Conservation (phyloP, 2,888 invertebrate species). For the Pristionchus exspectatus region DNA sequence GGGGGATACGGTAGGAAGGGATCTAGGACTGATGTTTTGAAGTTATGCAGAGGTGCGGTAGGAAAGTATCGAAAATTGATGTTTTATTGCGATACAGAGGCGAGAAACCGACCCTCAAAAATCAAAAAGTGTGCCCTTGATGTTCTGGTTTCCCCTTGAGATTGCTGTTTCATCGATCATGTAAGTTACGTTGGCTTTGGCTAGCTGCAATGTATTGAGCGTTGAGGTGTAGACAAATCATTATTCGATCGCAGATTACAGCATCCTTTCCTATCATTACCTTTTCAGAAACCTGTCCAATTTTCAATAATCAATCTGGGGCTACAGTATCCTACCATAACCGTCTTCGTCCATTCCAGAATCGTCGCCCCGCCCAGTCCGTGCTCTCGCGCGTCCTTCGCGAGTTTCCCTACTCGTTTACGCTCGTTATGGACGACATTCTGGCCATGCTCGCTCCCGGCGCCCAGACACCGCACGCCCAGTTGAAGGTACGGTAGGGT, state of each 20-base stretch:
- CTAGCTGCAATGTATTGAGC: too few species aligned
- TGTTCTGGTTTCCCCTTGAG: too few species aligned
- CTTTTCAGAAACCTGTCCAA: too few species aligned
- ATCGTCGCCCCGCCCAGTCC: conserved; percentile 64
- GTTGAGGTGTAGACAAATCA: too few species aligned
- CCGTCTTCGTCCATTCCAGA: conserved; percentile 55
- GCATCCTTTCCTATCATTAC: too few species aligned
- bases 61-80: not conserved
- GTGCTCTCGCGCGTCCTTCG: conserved; percentile 61
- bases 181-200: too few species aligned
- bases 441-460: conserved; percentile 83
- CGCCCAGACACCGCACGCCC: conserved; percentile 84
- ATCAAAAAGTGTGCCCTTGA: too few species aligned
- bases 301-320: not conserved
- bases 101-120: too few species aligned
- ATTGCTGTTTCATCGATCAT: too few species aligned
- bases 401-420: conserved; percentile 86
- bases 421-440: conserved; percentile 84
- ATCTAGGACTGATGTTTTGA: not conserved
- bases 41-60: not conserved
- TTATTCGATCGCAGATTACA: too few species aligned
- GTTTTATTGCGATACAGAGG: not conserved
- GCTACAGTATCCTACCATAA: not conserved
- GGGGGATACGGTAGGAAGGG: not conserved
- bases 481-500: conserved; percentile 83